Evolutionary conservation across 2,888 invertebrate genomes (phyloP).

Genomic region (Chloroclystis v-ata): DNA sequence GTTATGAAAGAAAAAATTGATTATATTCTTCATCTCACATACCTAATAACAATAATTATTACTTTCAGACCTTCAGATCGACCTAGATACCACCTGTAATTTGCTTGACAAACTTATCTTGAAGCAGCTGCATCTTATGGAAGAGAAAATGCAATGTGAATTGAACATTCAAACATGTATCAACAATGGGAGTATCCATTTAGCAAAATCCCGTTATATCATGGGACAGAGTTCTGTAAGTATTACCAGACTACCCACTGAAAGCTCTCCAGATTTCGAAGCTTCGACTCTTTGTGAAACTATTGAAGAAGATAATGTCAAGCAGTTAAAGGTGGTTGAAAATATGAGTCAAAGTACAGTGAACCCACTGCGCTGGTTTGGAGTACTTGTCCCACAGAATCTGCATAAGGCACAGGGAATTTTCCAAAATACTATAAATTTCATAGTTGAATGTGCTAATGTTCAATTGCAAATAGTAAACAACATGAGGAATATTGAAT

Average conservation of each 20-base stretch:
- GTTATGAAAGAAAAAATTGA: no score
- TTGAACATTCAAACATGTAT: slow-evolving; percentile 83
- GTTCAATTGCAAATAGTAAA: slow-evolving; percentile 79
- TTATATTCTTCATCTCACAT: no score
- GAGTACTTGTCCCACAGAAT: slow-evolving; percentile 88
- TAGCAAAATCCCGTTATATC: slow-evolving; percentile 87
- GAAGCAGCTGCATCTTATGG: slow-evolving; percentile 83
- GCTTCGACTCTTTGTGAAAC: slow-evolving; percentile 57
- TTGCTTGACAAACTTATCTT: slow-evolving; percentile 84
- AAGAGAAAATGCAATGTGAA: slow-evolving; percentile 83
- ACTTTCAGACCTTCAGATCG: slow-evolving; percentile 16
- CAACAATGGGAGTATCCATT: slow-evolving; percentile 83
- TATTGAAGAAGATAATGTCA: slow-evolving; percentile 62
- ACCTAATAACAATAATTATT: no score
- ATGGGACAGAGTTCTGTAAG: slow-evolving; percentile 87
- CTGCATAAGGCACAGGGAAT: slow-evolving; percentile 85
- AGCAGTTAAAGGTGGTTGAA: slow-evolving; percentile 56
- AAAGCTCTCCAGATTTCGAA: slow-evolving; percentile 73
- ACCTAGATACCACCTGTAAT: slow-evolving; percentile 65
- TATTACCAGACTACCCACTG: slow-evolving; percentile 83
- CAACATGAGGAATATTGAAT: slow-evolving; percentile 48
- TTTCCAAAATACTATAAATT: slow-evolving; percentile 83
- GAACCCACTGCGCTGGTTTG: slow-evolving; percentile 92
- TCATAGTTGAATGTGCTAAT: slow-evolving; percentile 83
- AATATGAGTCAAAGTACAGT: slow-evolving; percentile 47